A percentile compares a stretch with the other conserved stretches of the same genome.
These are phyloP conservation scores for Phoeniculus purpureus DNA, from an alignment of 2,797 vertebrate genomes.

Conservation along the genomic window DNA sequence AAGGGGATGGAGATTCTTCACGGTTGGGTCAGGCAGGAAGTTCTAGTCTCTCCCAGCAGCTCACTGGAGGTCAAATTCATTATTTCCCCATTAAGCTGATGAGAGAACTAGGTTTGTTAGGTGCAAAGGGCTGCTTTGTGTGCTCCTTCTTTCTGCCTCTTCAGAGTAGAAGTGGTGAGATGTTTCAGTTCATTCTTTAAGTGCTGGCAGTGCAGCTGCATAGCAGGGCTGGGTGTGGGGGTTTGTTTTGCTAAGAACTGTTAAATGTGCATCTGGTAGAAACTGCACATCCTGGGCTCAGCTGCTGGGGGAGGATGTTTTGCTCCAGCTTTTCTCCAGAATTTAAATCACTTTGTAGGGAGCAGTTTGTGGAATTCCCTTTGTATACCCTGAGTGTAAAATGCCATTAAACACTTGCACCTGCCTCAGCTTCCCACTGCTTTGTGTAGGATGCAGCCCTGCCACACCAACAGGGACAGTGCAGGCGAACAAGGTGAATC, in stretches of 20 bases:
- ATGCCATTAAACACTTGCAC: neutral
- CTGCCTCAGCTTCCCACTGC: neutral
- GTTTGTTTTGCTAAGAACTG: neutral
- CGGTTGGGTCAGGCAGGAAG: neutral
- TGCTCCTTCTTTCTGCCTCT: neutral
- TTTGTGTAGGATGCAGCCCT: neutral
- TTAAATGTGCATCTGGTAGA: neutral
- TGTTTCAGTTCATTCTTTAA: neutral
- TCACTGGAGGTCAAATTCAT: neutral
- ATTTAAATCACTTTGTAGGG: neutral
- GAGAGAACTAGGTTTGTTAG: neutral
- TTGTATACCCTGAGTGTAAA: neutral
- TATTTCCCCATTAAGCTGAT: neutral
- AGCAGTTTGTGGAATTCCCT: neutral
- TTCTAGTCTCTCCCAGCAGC: neutral
- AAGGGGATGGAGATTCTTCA: neutral
- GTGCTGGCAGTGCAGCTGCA: neutral
- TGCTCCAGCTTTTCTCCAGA: neutral
- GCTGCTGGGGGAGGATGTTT: neutral
- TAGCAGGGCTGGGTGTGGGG: neutral
- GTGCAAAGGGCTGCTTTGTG: neutral
- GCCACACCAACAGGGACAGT: accelerated
- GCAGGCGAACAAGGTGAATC: neutral
- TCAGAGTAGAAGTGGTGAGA: neutral
- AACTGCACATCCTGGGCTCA: neutral